Evolutionary conservation across 2,888 invertebrate genomes (phyloP), one percentile per base, ranked within the genome.

Genomic region (Zhuqinia jingwanae): DNA sequence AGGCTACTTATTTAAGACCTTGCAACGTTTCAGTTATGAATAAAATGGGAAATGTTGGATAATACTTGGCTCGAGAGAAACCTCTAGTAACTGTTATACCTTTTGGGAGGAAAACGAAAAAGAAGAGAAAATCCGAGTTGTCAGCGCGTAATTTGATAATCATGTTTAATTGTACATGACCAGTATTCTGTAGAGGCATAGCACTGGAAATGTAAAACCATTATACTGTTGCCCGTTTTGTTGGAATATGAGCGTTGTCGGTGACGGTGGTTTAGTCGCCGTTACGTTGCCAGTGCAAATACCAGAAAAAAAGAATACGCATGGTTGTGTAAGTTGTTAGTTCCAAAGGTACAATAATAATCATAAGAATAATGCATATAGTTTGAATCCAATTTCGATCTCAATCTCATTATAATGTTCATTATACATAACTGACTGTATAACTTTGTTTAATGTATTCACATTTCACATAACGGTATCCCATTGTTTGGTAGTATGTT

Each of bases 101-200:
- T 36, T 36, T 36, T n/a, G n/a, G n/a, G n/a, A n/a, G n/a, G n/a
- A n/a, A 27, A 30, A 27, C 1, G 27, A 3, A 27, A 27, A 60
- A 60, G 60, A 60, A 60, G 27, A 27, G n/a, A 1, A n/a, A 60
- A 25, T 60, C 60, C 27, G 27, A 60, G 30, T 30, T 60, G 27
- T 60, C 60, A 30, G 30, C 30, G 60, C 22, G 60, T 60, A 60
- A 60, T 60, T 60, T 22, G 60, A 60, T 60, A 60, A 60, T 60
- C 60, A 13, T 60, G 60, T 60, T 60, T 60, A 60, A 60, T 60
- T 60, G 60, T 27, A 60, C 60, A 60, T 60, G 60, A 60, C 60
- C 60, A 27, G 60, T 60, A 60, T 60, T 30, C n/a, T 13, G n/a
- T n/a, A 30, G 15, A 60, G 27, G 60, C 60, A 22, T 60, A n/a